Base-by-base conservation (phyloP, 1,140 invertebrate genomes). In the Metopolophium dirhodum region DNA sequence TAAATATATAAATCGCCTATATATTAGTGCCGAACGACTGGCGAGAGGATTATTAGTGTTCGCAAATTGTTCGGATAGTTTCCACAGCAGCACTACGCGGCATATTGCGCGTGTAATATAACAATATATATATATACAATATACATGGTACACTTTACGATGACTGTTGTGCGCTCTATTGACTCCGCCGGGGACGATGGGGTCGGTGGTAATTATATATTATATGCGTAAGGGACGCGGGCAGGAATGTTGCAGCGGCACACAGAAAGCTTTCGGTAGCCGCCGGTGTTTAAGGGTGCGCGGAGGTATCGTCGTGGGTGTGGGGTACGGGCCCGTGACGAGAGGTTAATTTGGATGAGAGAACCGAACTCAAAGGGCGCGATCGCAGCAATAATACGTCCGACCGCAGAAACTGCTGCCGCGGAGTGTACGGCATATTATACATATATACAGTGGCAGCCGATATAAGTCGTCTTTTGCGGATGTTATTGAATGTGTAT, bases 291-390 rank as follows among this genome's bases (percentile, higher is more conserved):
- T 26, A 83, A 61, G 89, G 54, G 51, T 54, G 35, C 20, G 7
- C 35, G 30, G 20, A 83, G 77, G 35, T 37, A 37, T 83, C n/a
- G 77, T 22, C 22, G 35, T 23, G 77, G 20, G 85, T 26, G 85
- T 85, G 35, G 83, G 41, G 37, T 26, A 26, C 0, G 11, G 41
- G 35, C 9, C 22, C 23, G 47, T 23, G 82, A 83, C 22, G 83
- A 23, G 68, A 49, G 68, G 91, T 82, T 92, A 92, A 92, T 92
- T 92, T 92, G 61, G 61, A 68, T 68, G 30, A 82, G 49, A 89
- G 45, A 83, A 68, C 68, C 41, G 61, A 92, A 51, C 77, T 92
- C 91, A 92, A 92, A 92, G 91, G 91, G 91, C 41, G 61, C 91
- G n/a, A 77, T 35, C 87, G 20, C n/a, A 87, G 87, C 88, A 49